Evolutionary conservation across 1,140 invertebrate species (phyloP), one percentile per base, ranked within the genome.

Genomic region (Lucilia sericata): DNA sequence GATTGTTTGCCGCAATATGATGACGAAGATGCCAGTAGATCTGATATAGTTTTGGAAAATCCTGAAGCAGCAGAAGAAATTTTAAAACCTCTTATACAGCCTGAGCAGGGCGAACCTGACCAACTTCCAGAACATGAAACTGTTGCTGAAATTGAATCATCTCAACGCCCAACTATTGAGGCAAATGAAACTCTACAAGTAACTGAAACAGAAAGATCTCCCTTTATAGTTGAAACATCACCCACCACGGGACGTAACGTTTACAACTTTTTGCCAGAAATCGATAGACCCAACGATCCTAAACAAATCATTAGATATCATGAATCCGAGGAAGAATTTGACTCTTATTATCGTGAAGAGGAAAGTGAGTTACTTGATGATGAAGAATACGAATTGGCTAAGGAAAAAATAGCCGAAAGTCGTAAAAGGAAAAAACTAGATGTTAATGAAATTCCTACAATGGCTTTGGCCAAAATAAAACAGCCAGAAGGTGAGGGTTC

Each of bases 351-450:
- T 10, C 75, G 25, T 1, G 14, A 76, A 5, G 36, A 47, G 5
- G 75, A 78, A 47, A 19, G 34, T 47, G 75, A 42, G 42, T 17
- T 75, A 80, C 8, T 80, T 19, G 19, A 10, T 42, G 74, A 49
- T 36, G 81, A 34, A n/a, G 81, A 82, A 2, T 82, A 17, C 55
- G 81, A 82, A 65, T 36, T 60, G 34, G 51, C 51, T 14, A 82
- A 70, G 17, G 60, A 82, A 42, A 70, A 65, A 65, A 17, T 9
- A 14, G 81, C 81, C 36, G 81, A 70, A 82, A 21, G 51, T 47
- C n/a, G 7, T 80, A 80, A 80, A 49, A 25, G 49, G 8, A 49
- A 49, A 80, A 80, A 25, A 49, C 76, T 19, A n/a, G 25, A 82
- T 47, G 21, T 19, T 55, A 19, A 55, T 30, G 49, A 34, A 55